These are phyloP conservation scores for Dolichoris vasculosae DNA, from an alignment of 1,140 invertebrate species.

Conservation along the genomic window DNA sequence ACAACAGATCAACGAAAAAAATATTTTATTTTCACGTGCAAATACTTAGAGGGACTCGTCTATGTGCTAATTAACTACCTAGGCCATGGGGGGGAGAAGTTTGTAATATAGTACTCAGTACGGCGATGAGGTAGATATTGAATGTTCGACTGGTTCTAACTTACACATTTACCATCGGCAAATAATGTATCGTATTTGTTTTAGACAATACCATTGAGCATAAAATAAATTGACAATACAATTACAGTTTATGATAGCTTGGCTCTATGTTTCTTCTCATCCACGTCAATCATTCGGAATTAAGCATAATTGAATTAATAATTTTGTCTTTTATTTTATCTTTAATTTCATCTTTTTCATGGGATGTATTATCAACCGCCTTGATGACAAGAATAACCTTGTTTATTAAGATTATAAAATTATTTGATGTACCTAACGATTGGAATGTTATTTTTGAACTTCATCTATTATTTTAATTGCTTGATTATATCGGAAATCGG, in stretches of 20 bases:
- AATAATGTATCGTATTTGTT: background rate
- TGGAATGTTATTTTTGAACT: background rate
- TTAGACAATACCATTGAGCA: background rate
- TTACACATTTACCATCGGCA: background rate
- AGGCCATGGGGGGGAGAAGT: background rate
- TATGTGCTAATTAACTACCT: background rate
- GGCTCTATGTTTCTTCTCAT: too few relatives aligned
- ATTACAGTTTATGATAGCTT: too few relatives aligned
- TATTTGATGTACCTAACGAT: background rate
- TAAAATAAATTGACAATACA: background rate
- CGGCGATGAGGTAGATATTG: too few relatives aligned
- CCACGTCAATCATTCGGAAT: background rate
- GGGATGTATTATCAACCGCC: background rate
- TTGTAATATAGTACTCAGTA: background rate
- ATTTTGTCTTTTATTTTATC: background rate
- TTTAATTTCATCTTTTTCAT: too few relatives aligned
- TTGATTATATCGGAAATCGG: background rate
- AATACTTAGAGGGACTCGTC: background rate
- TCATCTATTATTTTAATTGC: background rate
- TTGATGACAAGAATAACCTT: background rate
- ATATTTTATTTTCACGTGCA: conserved; percentile 19
- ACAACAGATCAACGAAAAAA: conserved; percentile 74
- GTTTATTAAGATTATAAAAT: background rate
- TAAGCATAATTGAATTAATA: background rate
- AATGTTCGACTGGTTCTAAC: too few relatives aligned